These are phyloP conservation scores for Danio choprae DNA, from an alignment of 2,797 vertebrate species.

Conservation along the genomic window DNA sequence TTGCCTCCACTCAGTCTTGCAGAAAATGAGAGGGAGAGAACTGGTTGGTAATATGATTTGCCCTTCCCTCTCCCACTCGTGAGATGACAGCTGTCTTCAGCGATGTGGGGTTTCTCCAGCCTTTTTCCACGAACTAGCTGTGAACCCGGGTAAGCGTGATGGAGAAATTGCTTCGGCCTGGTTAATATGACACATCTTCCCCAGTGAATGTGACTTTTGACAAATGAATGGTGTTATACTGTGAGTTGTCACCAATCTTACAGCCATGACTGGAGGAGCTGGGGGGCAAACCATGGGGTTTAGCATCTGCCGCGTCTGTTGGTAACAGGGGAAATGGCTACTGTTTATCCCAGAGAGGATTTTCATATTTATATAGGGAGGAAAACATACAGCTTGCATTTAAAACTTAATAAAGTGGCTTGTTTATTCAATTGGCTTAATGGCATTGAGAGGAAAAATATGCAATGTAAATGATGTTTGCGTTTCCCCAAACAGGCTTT, in stretches of 20 bases:
- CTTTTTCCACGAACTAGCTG: slow-evolving; percentile 59
- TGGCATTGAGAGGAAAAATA: neutral
- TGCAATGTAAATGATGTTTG: neutral
- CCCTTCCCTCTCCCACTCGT: slow-evolving; percentile 48
- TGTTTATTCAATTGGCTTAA: slow-evolving; percentile 4
- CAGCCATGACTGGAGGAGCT: slow-evolving; percentile 56
- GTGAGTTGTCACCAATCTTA: slow-evolving; percentile 62
- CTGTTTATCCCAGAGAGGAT: neutral
- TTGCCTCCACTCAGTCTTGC: slow-evolving; percentile 55
- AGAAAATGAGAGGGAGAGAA: slow-evolving; percentile 64
- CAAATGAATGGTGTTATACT: slow-evolving; percentile 72
- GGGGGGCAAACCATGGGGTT: slow-evolving; percentile 47
- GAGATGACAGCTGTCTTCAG: slow-evolving; percentile 70
- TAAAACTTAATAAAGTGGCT: slow-evolving; percentile 1
- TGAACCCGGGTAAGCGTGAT: slow-evolving; percentile 63
- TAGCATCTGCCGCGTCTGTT: slow-evolving; percentile 34
- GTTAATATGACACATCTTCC: slow-evolving; percentile 72
- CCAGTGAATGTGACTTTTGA: slow-evolving; percentile 73
- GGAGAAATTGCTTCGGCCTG: slow-evolving; percentile 67
- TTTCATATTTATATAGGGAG: slow-evolving; percentile 3
- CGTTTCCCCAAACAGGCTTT: neutral
- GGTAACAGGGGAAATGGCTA: slow-evolving; percentile 6
- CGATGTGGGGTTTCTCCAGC: slow-evolving; percentile 60
- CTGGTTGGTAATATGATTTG: slow-evolving; percentile 67
- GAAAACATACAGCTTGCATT: neutral